phyloP scores from a whole-genome alignment of 2,797 vertebrate genomes.

The Tauraco hartlaubi region DNA sequence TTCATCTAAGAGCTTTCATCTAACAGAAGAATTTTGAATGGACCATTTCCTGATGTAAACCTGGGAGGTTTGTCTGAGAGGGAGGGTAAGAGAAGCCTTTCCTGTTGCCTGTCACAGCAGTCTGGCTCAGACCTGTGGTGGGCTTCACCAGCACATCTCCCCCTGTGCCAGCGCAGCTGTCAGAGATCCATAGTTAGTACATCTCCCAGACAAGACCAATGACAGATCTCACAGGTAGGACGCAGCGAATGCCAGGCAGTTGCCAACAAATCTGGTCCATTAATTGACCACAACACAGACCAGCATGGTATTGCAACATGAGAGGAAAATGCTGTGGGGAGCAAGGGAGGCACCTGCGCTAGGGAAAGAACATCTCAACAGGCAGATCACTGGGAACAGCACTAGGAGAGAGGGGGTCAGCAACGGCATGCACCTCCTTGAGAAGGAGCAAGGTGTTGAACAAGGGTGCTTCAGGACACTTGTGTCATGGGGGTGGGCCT shows the following conservation, averaged over 20 bases:
- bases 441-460: background rate
- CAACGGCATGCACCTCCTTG: background rate
- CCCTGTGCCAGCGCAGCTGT: background rate
- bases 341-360: background rate
- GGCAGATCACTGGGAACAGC: background rate
- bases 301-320: background rate
- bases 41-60: slow-evolving; percentile 18
- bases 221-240: background rate
- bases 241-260: background rate
- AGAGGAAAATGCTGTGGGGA: background rate
- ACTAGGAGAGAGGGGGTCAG: background rate
- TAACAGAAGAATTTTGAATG: slow-evolving; percentile 38
- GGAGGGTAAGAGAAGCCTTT: background rate
- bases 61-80: background rate
- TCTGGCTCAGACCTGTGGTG: background rate
- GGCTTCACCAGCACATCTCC: background rate
- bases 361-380: background rate
- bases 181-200: background rate
- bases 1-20: slow-evolving; percentile 52
- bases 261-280: background rate
- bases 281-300: background rate
- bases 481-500: background rate
- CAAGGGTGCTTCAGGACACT: background rate
- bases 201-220: background rate
- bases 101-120: background rate